phyloP scores from a whole-genome alignment of 2,797 vertebrate species.

The Dermochelys coriacea region DNA sequence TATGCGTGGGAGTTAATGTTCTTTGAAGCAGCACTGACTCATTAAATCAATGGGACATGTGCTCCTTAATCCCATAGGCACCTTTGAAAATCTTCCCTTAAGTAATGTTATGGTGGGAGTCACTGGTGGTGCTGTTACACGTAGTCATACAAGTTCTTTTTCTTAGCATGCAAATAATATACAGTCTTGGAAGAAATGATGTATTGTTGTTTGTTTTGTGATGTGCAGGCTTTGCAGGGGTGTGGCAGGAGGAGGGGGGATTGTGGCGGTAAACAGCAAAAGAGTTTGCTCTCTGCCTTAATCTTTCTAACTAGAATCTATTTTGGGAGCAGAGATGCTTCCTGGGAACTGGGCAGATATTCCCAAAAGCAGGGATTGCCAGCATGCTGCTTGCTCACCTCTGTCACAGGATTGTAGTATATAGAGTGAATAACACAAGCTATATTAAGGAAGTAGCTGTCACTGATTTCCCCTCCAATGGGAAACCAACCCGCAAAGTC shows the following conservation, averaged over 20 bases:
- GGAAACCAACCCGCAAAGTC: neutral
- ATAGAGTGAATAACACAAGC: neutral
- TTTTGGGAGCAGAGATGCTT: neutral
- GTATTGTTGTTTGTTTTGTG: neutral
- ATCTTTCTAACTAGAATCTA: neutral
- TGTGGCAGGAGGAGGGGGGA: neutral
- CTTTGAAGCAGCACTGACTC: neutral
- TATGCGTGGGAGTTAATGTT: neutral
- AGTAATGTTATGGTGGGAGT: rapidly evolving
- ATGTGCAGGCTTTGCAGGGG: neutral
- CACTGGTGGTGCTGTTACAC: neutral
- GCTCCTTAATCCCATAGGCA: neutral
- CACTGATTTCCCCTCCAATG: neutral
- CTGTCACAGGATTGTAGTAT: neutral
- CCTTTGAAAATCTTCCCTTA: neutral
- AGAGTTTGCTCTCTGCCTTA: neutral
- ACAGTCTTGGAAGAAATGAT: neutral
- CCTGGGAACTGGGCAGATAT: neutral
- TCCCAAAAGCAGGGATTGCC: neutral
- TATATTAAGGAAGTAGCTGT: neutral
- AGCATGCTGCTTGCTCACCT: rapidly evolving
- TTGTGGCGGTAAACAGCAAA: neutral
- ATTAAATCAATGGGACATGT: neutral
- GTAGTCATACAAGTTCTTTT: neutral
- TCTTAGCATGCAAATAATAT: rapidly evolving